These are phyloP conservation scores for Tetragonula carbonaria DNA, from an alignment of 2,888 invertebrate genomes.

Conservation along the genomic window DNA sequence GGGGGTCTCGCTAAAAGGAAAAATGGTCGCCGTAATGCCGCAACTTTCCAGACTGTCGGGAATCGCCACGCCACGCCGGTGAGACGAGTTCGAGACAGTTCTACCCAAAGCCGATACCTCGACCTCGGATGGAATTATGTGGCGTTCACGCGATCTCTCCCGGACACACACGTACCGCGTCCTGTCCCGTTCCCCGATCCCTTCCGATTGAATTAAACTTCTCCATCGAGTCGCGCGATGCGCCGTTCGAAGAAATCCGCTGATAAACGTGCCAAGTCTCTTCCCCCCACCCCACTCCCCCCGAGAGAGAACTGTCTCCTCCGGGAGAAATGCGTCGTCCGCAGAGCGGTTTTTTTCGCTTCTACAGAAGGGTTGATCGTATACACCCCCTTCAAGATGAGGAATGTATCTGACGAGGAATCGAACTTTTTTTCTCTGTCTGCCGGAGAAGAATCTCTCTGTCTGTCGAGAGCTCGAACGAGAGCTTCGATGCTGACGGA, in stretches of 20 bases:
- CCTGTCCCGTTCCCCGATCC: slow-evolving; percentile 7
- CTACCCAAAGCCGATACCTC: slow-evolving; percentile 65
- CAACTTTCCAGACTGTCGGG: slow-evolving; percentile 72
- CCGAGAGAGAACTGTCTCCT: too few species aligned
- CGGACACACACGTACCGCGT: not conserved
- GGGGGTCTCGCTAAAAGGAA: slow-evolving; percentile 55
- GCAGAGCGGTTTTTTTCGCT: not conserved
- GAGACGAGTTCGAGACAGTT: slow-evolving; percentile 71
- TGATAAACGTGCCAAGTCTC: slow-evolving; percentile 21
- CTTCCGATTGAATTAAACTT: slow-evolving; percentile 64
- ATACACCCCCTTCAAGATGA: not conserved
- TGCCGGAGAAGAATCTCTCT: too few species aligned
- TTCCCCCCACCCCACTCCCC: too few species aligned
- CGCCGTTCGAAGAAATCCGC: slow-evolving; percentile 27
- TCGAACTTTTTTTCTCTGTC: not conserved
- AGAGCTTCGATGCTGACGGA: too few species aligned
- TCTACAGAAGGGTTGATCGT: not conserved
- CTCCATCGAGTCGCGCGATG: slow-evolving; percentile 23
- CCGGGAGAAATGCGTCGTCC: not conserved
- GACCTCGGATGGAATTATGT: slow-evolving; percentile 65
- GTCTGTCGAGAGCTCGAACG: too few species aligned
- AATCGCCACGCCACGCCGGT: slow-evolving; percentile 35
- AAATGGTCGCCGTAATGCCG: slow-evolving; percentile 63
- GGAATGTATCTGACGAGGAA: not conserved
- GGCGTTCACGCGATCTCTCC: slow-evolving; percentile 61